phyloP scores from a whole-genome alignment of 2,797 vertebrate species.

The Hemibagrus guttatus region DNA sequence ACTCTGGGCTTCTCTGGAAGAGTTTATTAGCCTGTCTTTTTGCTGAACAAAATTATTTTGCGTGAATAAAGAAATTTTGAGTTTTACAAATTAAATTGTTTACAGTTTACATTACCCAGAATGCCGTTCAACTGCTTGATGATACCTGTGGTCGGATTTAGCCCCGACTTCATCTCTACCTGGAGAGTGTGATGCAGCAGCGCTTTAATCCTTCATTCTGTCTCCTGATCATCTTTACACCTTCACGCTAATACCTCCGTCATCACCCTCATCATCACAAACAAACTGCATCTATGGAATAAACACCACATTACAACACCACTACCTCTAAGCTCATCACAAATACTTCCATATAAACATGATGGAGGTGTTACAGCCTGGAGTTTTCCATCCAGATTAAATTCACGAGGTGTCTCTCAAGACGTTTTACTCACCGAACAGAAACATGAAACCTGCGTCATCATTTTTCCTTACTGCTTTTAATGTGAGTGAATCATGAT shows the following conservation, averaged over 20 bases:
- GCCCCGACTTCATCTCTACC: neutral
- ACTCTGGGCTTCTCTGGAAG: constrained; percentile 47
- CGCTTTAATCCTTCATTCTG: neutral
- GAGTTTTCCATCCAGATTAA: neutral
- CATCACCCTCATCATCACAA: too few species aligned
- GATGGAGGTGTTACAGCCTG: neutral
- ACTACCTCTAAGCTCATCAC: neutral
- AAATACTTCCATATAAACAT: neutral
- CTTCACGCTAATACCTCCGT: neutral
- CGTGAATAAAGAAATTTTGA: neutral
- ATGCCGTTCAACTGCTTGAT: neutral
- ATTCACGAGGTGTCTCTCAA: neutral
- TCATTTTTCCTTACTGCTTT: neutral
- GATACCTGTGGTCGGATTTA: neutral
- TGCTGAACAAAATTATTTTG: constrained; percentile 24
- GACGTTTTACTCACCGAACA: neutral
- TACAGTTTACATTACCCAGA: neutral
- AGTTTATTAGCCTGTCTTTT: constrained; percentile 43
- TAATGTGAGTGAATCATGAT: neutral
- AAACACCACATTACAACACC: too few species aligned
- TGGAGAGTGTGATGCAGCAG: neutral
- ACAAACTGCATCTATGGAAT: neutral
- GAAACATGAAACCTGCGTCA: neutral
- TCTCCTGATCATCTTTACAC: neutral
- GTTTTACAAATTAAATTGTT: neutral